These are phyloP conservation scores for Bucco capensis DNA, from an alignment of 2,113 vertebrate genomes.

Conservation along the genomic window DNA sequence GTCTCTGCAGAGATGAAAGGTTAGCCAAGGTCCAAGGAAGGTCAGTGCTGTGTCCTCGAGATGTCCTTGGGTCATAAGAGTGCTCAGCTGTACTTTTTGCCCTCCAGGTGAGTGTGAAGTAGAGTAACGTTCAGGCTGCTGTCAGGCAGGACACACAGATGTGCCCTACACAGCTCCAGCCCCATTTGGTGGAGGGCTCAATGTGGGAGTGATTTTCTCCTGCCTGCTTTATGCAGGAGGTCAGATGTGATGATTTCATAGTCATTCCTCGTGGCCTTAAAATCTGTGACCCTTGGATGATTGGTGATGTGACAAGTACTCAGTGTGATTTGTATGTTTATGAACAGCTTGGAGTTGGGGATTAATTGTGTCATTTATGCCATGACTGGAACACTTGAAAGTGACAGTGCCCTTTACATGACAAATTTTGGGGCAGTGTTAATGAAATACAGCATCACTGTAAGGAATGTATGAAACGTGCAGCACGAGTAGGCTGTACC, in stretches of 20 bases:
- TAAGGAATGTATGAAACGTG: neutral
- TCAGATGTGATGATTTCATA: neutral
- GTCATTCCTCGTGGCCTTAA: neutral
- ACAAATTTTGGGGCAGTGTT: neutral
- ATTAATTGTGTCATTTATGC: neutral
- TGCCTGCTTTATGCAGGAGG: neutral
- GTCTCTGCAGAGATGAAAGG: neutral
- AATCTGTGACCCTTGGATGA: neutral
- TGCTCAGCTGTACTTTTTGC: neutral
- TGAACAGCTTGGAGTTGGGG: neutral
- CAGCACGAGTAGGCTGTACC: accelerated
- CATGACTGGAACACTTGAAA: neutral
- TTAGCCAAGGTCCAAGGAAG: neutral
- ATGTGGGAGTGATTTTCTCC: accelerated
- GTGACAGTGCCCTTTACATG: neutral
- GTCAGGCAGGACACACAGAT: accelerated
- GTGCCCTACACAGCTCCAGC: neutral
- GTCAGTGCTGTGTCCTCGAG: neutral
- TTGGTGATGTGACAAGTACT: neutral
- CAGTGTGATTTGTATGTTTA: neutral
- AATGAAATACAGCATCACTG: neutral
- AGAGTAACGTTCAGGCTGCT: neutral
- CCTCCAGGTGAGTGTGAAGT: neutral
- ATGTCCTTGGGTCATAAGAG: neutral
- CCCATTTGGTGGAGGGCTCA: neutral